Evolutionary conservation across 2,797 vertebrate genomes (phyloP).

Genomic region (Intellagama lesueurii): DNA sequence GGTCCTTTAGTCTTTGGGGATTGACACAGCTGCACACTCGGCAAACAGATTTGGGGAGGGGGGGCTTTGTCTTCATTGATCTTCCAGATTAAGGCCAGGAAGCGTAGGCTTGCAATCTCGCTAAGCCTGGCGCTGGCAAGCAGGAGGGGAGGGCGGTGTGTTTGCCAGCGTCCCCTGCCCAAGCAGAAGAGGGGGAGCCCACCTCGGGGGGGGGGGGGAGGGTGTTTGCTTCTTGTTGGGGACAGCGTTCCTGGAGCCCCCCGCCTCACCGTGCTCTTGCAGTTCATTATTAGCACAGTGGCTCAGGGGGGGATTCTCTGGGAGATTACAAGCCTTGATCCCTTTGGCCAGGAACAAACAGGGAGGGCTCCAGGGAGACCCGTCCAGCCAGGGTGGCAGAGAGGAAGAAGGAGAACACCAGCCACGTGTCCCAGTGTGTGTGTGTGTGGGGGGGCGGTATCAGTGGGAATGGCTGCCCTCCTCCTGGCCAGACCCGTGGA

Average conservation of each 20-base stretch:
- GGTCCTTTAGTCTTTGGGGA: conserved; percentile 84
- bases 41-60: conserved; percentile 77
- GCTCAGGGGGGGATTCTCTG: conserved; percentile 63
- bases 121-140: conserved; percentile 72
- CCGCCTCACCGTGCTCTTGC: conserved; percentile 27
- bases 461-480: background rate
- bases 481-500: background rate
- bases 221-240: conserved; percentile 70
- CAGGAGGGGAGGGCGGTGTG: conserved; percentile 73
- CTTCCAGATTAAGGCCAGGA: conserved; percentile 76
- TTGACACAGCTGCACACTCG: conserved; percentile 95
- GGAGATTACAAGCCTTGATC: conserved; percentile 65
- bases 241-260: conserved; percentile 46
- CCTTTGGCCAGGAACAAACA: background rate
- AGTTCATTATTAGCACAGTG: conserved; percentile 73
- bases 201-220: background rate
- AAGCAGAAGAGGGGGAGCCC: conserved; percentile 62
- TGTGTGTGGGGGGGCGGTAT: too few species aligned
- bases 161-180: conserved; percentile 73
- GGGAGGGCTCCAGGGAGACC: background rate
- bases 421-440: background rate
- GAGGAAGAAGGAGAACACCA: background rate
- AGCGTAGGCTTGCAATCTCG: conserved; percentile 75
- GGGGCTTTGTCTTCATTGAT: conserved; percentile 77
- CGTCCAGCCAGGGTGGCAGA: background rate